phyloP scores from a whole-genome alignment of 2,797 vertebrate species.

The Gadopsis bispinosus region DNA sequence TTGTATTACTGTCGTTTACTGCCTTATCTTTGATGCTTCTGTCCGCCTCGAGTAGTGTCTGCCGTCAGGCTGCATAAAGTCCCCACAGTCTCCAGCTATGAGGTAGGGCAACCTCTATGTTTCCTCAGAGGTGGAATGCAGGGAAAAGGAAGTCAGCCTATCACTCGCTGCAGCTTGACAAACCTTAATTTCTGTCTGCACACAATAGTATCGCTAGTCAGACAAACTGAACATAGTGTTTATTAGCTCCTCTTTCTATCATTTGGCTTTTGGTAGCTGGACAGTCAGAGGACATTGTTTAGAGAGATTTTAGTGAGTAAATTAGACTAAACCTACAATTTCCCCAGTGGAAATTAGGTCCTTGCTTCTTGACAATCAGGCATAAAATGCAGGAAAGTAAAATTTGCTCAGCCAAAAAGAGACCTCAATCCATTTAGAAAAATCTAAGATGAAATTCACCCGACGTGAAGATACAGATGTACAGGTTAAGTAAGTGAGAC shows the following conservation, averaged over 20 bases:
- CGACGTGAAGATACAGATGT: slow-evolving; percentile 12
- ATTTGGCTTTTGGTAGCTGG: slow-evolving; percentile 13
- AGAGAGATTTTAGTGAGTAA: background rate
- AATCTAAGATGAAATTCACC: background rate
- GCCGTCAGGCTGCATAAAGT: no score
- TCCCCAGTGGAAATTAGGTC: background rate
- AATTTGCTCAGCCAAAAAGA: background rate
- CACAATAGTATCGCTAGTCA: background rate
- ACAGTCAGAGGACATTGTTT: background rate
- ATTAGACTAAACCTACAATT: slow-evolving; percentile 11
- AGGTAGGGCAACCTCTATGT: background rate
- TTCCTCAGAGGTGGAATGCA: background rate
- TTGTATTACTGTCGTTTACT: background rate
- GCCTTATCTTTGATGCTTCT: background rate
- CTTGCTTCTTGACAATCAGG: background rate
- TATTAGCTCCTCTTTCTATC: slow-evolving; percentile 4
- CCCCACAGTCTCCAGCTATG: no score
- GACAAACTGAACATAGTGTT: background rate
- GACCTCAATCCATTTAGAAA: background rate
- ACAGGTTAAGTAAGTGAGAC: slow-evolving; percentile 39
- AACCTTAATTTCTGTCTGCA: background rate
- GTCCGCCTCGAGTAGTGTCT: background rate
- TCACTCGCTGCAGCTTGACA: background rate
- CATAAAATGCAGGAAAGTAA: slow-evolving; percentile 2
- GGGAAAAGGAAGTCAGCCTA: background rate